Evolutionary conservation across 2,797 vertebrate species (phyloP), one percentile per base, ranked within the genome.

Genomic region (Borostomias antarcticus): DNA sequence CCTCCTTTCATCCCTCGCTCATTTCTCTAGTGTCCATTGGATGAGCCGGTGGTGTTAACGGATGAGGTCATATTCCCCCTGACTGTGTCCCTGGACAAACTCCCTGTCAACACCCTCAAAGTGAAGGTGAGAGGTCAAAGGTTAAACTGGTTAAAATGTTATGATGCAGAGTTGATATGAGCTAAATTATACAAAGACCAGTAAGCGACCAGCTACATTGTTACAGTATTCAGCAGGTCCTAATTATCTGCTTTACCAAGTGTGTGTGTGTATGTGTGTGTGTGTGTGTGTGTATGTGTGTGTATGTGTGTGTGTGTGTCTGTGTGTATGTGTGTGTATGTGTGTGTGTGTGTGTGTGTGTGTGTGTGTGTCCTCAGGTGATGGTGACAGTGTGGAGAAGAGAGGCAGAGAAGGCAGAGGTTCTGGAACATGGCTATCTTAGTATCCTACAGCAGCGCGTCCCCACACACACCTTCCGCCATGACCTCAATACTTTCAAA

Each of bases 61-160:
- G 96, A 98, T 62, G 96, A 98, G 77, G 96, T 98, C 25, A 96
- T 98, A 80, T 98, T 98, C 74, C 96, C 96, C 0, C 92, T 97
- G 68, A 96, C 95, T 0, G 94, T 98, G 28, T 94, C 95, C 8
- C 84, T 97, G 79, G 95, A 96, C 82, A 94, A 93, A 78, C 91
- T 97, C 29, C 95, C 95, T 0, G 95, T 96, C 64, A 93, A 86
- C 81, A 96, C 96, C 8, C 84, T 94, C 11, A 97, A 98, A 81
- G 96, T 96, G 62, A 98, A 98, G 93, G 96, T 98, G 62, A 90
- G 89, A 19, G 52, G 2, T 5, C 29, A 32, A n/a, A 19, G 17
- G 29, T 30, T 23, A 28, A 35, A 30, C 43, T 47, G n/a, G 23
- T 47, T 47, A 45, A 45, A 45, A 4, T 45, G 15, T 48, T 19